phyloP scores from a whole-genome alignment of 2,888 invertebrate genomes.

The Cyclophora albipunctata region DNA sequence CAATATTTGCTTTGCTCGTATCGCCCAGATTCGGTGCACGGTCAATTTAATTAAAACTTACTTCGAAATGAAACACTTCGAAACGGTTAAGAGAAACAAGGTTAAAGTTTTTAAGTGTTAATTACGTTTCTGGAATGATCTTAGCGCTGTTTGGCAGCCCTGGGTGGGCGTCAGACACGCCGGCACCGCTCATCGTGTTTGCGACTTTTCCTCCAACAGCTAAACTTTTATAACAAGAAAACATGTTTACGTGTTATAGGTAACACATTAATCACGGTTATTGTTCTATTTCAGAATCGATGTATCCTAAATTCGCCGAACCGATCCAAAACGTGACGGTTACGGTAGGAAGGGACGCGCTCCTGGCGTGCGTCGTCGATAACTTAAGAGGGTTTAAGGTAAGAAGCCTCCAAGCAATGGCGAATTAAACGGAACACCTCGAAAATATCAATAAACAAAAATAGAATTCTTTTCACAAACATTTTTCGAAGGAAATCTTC shows the following conservation, averaged over 20 bases:
- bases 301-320: slow-evolving; percentile 89
- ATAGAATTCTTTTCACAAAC: too few species aligned
- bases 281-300: slow-evolving; percentile 72
- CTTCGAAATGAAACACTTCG: slow-evolving; percentile 10
- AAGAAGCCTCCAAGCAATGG: slow-evolving; percentile 16
- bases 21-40: not conserved
- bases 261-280: slow-evolving; percentile 4
- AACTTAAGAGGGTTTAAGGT: slow-evolving; percentile 92
- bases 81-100: slow-evolving; percentile 8
- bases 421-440: not conserved
- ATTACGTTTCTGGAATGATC: slow-evolving; percentile 12
- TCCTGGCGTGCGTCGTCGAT: slow-evolving; percentile 91
- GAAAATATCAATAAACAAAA: not conserved
- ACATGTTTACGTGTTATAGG: slow-evolving; percentile 44
- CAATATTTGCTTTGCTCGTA: slow-evolving; percentile 1
- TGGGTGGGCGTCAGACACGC: slow-evolving; percentile 28
- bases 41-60: slow-evolving; percentile 12
- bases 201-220: slow-evolving; percentile 34
- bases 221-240: slow-evolving; percentile 51
- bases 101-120: slow-evolving; percentile 18
- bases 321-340: slow-evolving; percentile 93
- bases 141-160: slow-evolving; percentile 22
- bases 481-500: too few species aligned
- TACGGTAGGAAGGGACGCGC: slow-evolving; percentile 88
- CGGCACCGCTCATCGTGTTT: slow-evolving; percentile 41